Base-by-base conservation (phyloP, 2,797 vertebrate genomes). In the Smutsia gigantea region DNA sequence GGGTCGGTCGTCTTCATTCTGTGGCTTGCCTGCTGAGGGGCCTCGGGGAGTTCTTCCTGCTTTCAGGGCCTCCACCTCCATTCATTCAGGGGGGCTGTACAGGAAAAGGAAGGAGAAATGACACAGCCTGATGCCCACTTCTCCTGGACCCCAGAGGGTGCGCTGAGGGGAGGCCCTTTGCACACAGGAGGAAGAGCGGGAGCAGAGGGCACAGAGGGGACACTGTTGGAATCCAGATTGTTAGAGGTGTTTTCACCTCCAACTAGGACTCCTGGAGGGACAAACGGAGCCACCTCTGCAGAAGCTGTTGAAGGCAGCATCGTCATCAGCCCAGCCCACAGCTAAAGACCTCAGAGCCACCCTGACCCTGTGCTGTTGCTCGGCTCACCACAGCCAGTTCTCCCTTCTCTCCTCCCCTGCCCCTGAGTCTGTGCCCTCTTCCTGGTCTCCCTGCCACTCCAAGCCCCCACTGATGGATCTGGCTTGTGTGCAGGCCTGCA, bases 41-140 rank as follows among this genome's bases (percentile, higher is more conserved):
- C 95, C 57, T 89, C 0, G 0, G 90, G 92, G 71, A 79, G 68
- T 19, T 68, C 53, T 85, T 95, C 49, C 29, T 51, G 96, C 95
- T 95, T 97, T 96, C 92, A 82, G 90, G 84, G 85, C 95, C 94
- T 94, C 89, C 94, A 79, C 97, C 79, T 68, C 78, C 79, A 23
- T 11, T 46, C 18, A 17, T 71, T 49, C 42, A 4, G 27, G 0
- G 61, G 61, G 0, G n/a, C 83, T 81, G 15, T 21, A 25, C 9
- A 27, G 49, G 57, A 66, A 82, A 42, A 83, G 25, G 53, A 34
- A 34, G 12, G 84, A 57, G 23, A 68, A 14, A 11, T 19, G 27
- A 34, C n/a, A 11, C 29, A 1, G 6, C 46, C 0, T 1, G 82
- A 63, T 83, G 51, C 86, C 53, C n/a, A 8, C 4, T 31, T 46